Percentiles rank a stretch among this genome's conserved stretches.
Evolutionary conservation across 2,888 invertebrate species (phyloP).

Genomic region (Auanema sp.): DNA sequence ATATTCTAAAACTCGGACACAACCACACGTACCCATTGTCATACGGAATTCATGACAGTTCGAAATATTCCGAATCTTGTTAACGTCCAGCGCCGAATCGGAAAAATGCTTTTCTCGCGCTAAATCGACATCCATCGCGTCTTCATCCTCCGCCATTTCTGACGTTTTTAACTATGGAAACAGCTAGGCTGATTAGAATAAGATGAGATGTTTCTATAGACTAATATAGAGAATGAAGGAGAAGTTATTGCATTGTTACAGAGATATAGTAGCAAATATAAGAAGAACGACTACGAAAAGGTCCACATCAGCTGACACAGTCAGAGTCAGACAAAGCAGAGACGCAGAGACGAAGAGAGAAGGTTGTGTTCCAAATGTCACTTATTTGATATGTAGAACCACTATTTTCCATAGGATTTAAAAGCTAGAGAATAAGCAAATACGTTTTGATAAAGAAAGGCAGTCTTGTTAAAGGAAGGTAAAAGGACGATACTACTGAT

Average conservation of each 20-base stretch:
- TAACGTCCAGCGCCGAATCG: background rate
- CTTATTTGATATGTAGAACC: too few species aligned
- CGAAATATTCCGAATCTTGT: constrained; percentile 6
- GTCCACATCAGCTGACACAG: constrained; percentile 26
- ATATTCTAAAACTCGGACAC: background rate
- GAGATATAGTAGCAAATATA: too few species aligned
- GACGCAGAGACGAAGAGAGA: constrained; percentile 16
- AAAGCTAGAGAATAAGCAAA: too few species aligned
- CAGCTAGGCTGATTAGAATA: too few species aligned
- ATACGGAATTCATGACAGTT: constrained; percentile 3
- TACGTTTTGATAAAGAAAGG: too few species aligned
- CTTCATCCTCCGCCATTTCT: constrained; percentile 1
- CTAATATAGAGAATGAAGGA: too few species aligned
- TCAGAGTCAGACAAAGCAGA: constrained; percentile 22
- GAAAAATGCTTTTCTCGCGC: constrained; percentile 1
- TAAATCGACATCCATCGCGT: constrained; percentile 5
- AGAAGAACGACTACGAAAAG: constrained; percentile 19
- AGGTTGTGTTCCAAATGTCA: constrained; percentile 9
- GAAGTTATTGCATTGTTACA: background rate
- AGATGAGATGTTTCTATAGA: too few species aligned
- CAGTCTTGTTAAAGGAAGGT: too few species aligned
- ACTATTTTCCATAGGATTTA: too few species aligned
- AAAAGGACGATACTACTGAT: too few species aligned
- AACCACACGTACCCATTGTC: background rate
- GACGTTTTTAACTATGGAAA: too few species aligned